phyloP scores from a whole-genome alignment of 2,797 vertebrate genomes.

The Artibeus jamaicensis region DNA sequence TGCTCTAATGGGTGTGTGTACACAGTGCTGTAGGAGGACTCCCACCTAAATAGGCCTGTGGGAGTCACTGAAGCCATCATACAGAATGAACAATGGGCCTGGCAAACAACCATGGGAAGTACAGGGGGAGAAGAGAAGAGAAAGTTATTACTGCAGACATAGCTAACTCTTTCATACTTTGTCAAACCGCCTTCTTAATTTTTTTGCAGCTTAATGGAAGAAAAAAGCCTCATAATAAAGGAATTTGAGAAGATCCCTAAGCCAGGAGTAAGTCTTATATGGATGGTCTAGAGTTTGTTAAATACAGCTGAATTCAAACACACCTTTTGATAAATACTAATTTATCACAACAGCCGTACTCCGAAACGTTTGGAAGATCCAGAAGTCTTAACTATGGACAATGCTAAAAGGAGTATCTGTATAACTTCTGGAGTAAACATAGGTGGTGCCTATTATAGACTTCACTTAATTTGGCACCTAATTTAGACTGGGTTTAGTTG shows the following conservation, averaged over 20 bases:
- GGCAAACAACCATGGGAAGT: neutral
- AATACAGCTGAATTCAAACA: neutral
- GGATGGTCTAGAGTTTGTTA: constrained; percentile 36
- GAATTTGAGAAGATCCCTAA: constrained; percentile 87
- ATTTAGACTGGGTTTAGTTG: neutral
- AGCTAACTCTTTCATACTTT: neutral
- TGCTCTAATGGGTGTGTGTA: neutral
- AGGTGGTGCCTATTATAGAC: neutral
- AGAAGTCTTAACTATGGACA: neutral
- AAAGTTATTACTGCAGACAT: neutral
- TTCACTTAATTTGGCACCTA: neutral
- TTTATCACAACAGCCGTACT: constrained; percentile 24
- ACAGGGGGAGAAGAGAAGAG: neutral
- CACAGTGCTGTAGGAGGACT: fast-evolving
- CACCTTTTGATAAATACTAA: constrained; percentile 21
- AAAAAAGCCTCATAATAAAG: constrained; percentile 87
- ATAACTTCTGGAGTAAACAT: neutral
- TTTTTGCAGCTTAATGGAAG: constrained; percentile 88
- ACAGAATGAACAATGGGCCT: neutral
- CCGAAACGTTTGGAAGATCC: neutral
- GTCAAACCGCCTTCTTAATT: neutral
- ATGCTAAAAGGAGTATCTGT: neutral
- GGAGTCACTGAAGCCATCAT: neutral
- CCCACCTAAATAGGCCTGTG: neutral
- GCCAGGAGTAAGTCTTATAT: constrained; percentile 86